Evolutionary conservation across 2,797 vertebrate species (phyloP), one percentile per base, ranked within the genome.

Genomic region (Natrix natrix): DNA sequence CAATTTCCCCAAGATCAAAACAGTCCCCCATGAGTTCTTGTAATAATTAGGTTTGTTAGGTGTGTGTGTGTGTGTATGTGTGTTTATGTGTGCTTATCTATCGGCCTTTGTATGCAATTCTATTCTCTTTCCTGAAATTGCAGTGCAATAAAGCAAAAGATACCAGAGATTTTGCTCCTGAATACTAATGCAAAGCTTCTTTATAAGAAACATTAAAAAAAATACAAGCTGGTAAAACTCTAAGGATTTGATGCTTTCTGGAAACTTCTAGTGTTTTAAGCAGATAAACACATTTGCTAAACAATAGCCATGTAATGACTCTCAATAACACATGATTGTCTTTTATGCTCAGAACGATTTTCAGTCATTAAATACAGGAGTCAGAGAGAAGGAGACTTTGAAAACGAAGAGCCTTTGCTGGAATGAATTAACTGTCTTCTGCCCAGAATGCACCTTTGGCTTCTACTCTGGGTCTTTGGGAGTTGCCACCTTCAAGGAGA

Each of bases 291-390:
- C 87, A 92, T 93, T 96, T 94, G 78, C 59, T 92, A 92, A 96
- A 95, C 55, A 87, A 32, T 93, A 92, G 90, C 88, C 92, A 95
- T 12, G 17, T 69, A 93, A 93, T 63, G 88, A 93, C 66, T 96
- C 92, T 95, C 94, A 92, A 96, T 97, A 96, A 95, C 93, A 83
- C 0, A 11, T 95, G 92, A 61, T 94, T 91, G 89, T 96, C 95
- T 97, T 95, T 97, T 95, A 95, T 56, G 69, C 54, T 92, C 94
- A 95, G 94, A 97, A 93, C 93, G 95, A 97, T 96, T 97, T 97
- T 93, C 93, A 95, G 93, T 95, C 94, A 97, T 97, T 97, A 97
- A 95, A 95, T 95, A 93, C 60, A 95, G 91, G 93, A 95, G 95
- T 94, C 94, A 93, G 88, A 83, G 90, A 93, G 93, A 92, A 93